Evolutionary conservation across 2,888 invertebrate species (phyloP).

Genomic region (Eledone cirrhosa): DNA sequence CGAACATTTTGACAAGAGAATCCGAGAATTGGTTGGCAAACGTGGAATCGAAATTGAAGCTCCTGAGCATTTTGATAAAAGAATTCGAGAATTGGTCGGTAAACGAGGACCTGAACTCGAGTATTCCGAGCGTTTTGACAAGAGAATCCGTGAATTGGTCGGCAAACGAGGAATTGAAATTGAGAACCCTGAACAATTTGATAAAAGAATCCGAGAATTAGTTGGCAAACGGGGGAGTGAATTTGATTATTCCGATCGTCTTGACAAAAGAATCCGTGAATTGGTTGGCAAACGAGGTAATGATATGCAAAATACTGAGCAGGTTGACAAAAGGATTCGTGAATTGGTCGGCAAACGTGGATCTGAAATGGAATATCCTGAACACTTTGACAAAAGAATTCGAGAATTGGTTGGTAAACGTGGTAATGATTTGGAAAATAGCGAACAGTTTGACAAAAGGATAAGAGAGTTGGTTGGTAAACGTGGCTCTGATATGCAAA

Average conservation of each 20-base stretch:
- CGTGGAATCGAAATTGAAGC: background rate
- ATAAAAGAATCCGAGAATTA: background rate
- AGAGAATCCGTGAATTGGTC: background rate
- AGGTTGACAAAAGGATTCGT: background rate
- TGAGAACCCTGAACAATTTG: background rate
- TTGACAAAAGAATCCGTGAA: conserved; percentile 4
- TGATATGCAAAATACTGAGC: background rate
- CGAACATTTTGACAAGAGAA: conserved; percentile 5
- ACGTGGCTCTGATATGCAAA: background rate
- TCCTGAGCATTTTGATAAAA: background rate
- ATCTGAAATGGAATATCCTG: background rate
- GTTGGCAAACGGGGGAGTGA: background rate
- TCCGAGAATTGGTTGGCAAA: conserved; percentile 12
- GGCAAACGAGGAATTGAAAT: conserved; percentile 14
- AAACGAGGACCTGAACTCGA: background rate
- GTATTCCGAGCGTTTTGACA: background rate
- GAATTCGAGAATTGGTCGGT: background rate
- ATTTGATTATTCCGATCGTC: background rate
- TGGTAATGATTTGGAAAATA: background rate
- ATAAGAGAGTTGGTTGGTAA: background rate
- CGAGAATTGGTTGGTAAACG: conserved; percentile 5
- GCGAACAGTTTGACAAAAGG: background rate
- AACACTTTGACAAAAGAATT: background rate
- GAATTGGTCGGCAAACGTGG: background rate
- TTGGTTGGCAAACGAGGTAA: background rate